Percentiles rank a stretch among this genome's conserved stretches.
phyloP scores from a whole-genome alignment of 2,797 vertebrate species.

The Nannoperca obscura region DNA sequence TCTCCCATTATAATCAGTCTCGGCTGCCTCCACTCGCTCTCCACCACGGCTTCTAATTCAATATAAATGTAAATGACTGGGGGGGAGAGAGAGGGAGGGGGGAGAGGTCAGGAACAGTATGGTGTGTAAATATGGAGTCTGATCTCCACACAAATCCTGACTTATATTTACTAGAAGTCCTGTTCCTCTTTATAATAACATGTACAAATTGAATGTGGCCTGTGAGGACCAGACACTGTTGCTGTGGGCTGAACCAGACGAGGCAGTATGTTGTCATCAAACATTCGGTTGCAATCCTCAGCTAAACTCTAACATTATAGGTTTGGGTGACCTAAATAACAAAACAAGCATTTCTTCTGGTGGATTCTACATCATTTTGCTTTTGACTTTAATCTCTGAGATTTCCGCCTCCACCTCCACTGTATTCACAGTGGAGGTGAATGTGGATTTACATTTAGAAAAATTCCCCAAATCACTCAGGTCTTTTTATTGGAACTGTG shows the following conservation, averaged over 20 bases:
- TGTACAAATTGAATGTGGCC: slow-evolving; percentile 28
- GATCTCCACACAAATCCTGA: slow-evolving; percentile 51
- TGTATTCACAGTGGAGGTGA: no score
- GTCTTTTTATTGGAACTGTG: no score
- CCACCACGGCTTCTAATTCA: slow-evolving; percentile 81
- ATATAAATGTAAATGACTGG: slow-evolving; percentile 85
- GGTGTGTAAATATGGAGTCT: slow-evolving; percentile 64
- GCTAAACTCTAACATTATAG: not conserved
- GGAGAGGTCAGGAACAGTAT: slow-evolving; percentile 47
- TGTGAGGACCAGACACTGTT: not conserved
- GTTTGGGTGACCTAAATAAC: not conserved
- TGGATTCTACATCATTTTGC: not conserved
- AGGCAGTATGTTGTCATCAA: not conserved
- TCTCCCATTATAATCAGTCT: slow-evolving; percentile 84
- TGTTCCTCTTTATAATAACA: slow-evolving; percentile 35
- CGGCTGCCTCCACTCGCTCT: slow-evolving; percentile 77
- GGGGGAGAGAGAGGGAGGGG: not conserved
- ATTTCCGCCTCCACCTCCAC: not conserved
- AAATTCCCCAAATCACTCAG: not conserved
- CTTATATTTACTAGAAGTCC: slow-evolving; percentile 43
- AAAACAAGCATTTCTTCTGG: not conserved
- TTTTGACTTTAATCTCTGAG: not conserved
- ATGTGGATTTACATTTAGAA: not conserved
- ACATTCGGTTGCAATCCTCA: not conserved
- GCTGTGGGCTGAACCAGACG: not conserved